Evolutionary conservation across 2,797 vertebrate genomes (phyloP).

Genomic region (Otolemur crassicaudatus): DNA sequence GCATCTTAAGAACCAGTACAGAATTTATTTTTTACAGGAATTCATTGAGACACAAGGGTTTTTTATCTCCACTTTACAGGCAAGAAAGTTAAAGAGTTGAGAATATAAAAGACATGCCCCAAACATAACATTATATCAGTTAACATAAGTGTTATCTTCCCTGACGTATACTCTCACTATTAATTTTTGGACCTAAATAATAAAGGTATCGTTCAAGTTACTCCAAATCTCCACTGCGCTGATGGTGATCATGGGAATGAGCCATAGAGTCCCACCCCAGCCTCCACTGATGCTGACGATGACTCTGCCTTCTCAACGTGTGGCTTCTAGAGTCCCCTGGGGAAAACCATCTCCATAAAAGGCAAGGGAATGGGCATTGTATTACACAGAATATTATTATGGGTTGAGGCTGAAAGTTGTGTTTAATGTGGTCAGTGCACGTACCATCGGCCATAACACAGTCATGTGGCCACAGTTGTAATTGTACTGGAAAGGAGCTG

Average conservation of each 20-base stretch:
- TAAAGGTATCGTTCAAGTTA: neutral
- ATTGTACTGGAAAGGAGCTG: fast-evolving
- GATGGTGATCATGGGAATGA: too few species aligned
- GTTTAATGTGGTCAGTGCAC: neutral
- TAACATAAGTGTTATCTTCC: neutral
- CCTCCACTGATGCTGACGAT: neutral
- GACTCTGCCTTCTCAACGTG: neutral
- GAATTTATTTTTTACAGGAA: neutral
- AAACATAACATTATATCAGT: neutral
- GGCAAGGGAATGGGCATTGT: neutral
- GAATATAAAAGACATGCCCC: neutral
- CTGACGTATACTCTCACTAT: neutral
- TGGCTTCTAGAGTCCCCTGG: neutral
- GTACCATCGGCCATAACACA: neutral
- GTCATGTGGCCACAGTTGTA: neutral
- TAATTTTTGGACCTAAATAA: neutral
- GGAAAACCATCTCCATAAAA: neutral
- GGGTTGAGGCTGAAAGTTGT: neutral
- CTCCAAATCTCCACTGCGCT: neutral
- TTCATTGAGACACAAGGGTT: neutral
- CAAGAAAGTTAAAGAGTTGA: neutral
- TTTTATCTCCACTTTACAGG: neutral
- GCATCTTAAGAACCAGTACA: neutral
- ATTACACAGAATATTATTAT: neutral
- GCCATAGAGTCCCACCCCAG: neutral